Evolutionary conservation across 2,888 invertebrate species (phyloP), one percentile per base, ranked within the genome.

Genomic region (Willowsia nigromaculata): DNA sequence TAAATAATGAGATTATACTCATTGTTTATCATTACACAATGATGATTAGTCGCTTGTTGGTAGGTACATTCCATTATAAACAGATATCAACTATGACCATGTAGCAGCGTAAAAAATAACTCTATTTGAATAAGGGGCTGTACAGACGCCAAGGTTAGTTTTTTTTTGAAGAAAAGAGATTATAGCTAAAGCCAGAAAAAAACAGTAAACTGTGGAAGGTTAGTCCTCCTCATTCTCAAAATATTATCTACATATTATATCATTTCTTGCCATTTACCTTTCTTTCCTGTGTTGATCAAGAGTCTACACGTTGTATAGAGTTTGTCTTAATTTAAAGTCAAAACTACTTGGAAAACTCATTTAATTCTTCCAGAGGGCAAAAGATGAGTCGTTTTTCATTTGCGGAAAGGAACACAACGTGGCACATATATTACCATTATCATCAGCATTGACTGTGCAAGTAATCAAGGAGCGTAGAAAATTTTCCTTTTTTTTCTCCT

Each of bases 261-360:
- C 27, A 59, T 27, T 59, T n/a, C 27, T 27, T 7, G 25, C 13
- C 33, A 33, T 65, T 65, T 65, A 65, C 62, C 62, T 65, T 65
- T 33, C 18, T 3, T n/a, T n/a, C 3, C 15, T 15, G 5, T 13
- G 33, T 33, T 33, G 62, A 11, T 59, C 22, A 9, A 22, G 68
- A 40, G n/a, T n/a, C n/a, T n/a, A n/a, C n/a, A n/a, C n/a, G n/a
- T n/a, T n/a, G n/a, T n/a, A n/a, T n/a, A n/a, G n/a, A n/a, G 40
- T 80, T 80, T 53, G 68, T 68, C 65, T 68, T 83, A 40, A 83
- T 83, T 83, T 65, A 43, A 62, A 83, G 65, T 83, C 65, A 33
- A 33, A 83, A 80, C 80, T 56, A 59, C 53, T 78, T 78, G 15
- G 22, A n/a, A 80, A 80, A 80, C 80, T 80, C 80, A 56, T 80